Evolutionary conservation across 2,888 invertebrate genomes (phyloP).

Genomic region (Thereva unica): DNA sequence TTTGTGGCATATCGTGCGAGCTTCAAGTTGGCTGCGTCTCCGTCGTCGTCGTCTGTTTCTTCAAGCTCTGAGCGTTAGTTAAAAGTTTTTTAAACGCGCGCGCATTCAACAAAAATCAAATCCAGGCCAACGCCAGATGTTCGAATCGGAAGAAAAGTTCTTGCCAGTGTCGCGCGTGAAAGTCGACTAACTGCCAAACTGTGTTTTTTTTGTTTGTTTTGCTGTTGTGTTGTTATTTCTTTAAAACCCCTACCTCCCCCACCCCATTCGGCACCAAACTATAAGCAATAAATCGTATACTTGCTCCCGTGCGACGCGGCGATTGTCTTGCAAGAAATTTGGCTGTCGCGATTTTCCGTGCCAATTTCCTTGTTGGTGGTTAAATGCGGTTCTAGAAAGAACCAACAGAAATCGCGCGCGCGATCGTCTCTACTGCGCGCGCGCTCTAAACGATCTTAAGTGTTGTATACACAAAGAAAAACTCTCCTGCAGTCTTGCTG

Average conservation of each 20-base stretch:
- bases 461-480: neutral
- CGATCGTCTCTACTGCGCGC: neutral
- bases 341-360: slow-evolving; percentile 17
- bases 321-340: slow-evolving; percentile 10
- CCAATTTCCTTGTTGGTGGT: slow-evolving; percentile 2
- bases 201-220: no score
- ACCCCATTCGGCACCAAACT: neutral
- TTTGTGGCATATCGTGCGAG: slow-evolving; percentile 10
- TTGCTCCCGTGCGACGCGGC: slow-evolving; percentile 14
- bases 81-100: slow-evolving; percentile 9
- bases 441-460: neutral
- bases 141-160: slow-evolving; percentile 11
- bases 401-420: neutral
- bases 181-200: slow-evolving; percentile 4
- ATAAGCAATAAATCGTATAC: slow-evolving; percentile 16
- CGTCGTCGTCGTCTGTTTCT: neutral
- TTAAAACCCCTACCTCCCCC: no score
- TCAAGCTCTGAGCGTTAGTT: slow-evolving; percentile 11
- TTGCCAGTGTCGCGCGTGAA: slow-evolving; percentile 18
- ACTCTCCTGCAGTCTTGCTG: neutral
- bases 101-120: slow-evolving; percentile 11
- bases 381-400: slow-evolving; percentile 29
- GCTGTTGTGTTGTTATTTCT: no score
- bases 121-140: slow-evolving; percentile 19
- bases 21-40: slow-evolving; percentile 7